phyloP scores from a whole-genome alignment of 2,888 invertebrate species.

The Chirona hameri region DNA sequence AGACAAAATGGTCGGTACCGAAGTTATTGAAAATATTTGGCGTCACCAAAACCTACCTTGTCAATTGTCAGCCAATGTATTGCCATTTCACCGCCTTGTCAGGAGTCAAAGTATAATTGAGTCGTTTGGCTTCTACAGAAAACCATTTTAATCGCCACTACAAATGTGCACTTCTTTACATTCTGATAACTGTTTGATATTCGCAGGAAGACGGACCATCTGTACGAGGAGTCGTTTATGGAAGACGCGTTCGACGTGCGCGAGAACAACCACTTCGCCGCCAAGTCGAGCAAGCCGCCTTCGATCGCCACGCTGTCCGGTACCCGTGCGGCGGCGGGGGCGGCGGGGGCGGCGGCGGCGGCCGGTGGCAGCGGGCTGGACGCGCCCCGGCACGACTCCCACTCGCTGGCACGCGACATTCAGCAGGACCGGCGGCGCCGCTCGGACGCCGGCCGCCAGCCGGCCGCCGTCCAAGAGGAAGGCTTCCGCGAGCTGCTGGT shows the following conservation, averaged over 20 bases:
- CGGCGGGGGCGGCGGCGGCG: neutral
- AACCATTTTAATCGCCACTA: too few relatives aligned
- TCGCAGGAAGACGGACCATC: neutral
- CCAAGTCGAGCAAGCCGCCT: constrained; percentile 12
- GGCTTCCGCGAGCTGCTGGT: neutral
- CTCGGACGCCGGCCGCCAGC: neutral
- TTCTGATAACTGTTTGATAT: too few relatives aligned
- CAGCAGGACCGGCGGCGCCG: constrained; percentile 14
- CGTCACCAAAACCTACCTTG: too few relatives aligned
- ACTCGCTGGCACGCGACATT: neutral
- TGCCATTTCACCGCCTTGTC: too few relatives aligned
- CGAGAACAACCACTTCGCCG: constrained; percentile 8
- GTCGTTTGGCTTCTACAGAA: too few relatives aligned
- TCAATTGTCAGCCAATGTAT: too few relatives aligned
- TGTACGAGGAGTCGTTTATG: constrained; percentile 12
- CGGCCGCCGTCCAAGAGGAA: neutral
- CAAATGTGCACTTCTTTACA: too few relatives aligned
- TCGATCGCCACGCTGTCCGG: constrained; percentile 13
- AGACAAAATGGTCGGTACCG: too few relatives aligned
- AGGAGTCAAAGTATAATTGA: too few relatives aligned
- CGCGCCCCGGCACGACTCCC: neutral
- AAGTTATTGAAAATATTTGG: too few relatives aligned
- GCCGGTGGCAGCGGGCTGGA: too few relatives aligned
- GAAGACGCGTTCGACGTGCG: constrained; percentile 3
- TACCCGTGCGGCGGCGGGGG: neutral